Percentiles rank a stretch among this genome's conserved stretches.
phyloP scores from a whole-genome alignment of 2,888 invertebrate genomes.

The Spodoptera picta region DNA sequence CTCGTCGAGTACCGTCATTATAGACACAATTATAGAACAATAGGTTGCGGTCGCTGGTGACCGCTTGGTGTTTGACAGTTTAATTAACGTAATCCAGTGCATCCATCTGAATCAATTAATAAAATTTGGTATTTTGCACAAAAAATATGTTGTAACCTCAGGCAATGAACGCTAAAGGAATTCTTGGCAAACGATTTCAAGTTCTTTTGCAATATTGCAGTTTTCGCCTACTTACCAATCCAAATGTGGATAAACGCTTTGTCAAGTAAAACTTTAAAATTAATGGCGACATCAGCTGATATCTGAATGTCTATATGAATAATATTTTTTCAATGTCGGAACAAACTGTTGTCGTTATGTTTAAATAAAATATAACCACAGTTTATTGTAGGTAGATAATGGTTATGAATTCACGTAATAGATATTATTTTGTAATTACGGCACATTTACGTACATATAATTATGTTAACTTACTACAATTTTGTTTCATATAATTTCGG shows the following conservation, averaged over 20 bases:
- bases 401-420: slow-evolving; percentile 42
- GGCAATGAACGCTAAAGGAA: slow-evolving; percentile 37
- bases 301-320: slow-evolving; percentile 14
- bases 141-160: slow-evolving; percentile 42
- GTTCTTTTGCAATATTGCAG: slow-evolving; percentile 54
- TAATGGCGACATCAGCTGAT: slow-evolving; percentile 28
- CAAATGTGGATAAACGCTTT: slow-evolving; percentile 46
- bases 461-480: slow-evolving; percentile 42
- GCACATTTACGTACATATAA: slow-evolving; percentile 38
- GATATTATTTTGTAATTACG: slow-evolving; percentile 47
- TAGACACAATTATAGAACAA: too few relatives aligned
- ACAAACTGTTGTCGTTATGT: too few relatives aligned
- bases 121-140: slow-evolving; percentile 9
- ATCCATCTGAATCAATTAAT: slow-evolving; percentile 19
- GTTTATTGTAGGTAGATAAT: slow-evolving; percentile 18
- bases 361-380: slow-evolving; percentile 3
- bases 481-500: slow-evolving; percentile 41
- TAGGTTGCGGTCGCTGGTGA: too few relatives aligned
- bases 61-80: too few relatives aligned
- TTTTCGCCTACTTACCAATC: slow-evolving; percentile 49
- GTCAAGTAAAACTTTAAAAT: slow-evolving; percentile 20
- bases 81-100: slow-evolving; percentile 10
- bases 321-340: too few relatives aligned
- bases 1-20: too few relatives aligned
- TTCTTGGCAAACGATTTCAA: slow-evolving; percentile 45